Evolutionary conservation across 2,113 vertebrate genomes (phyloP).

Genomic region (Alligator mississippiensis): DNA sequence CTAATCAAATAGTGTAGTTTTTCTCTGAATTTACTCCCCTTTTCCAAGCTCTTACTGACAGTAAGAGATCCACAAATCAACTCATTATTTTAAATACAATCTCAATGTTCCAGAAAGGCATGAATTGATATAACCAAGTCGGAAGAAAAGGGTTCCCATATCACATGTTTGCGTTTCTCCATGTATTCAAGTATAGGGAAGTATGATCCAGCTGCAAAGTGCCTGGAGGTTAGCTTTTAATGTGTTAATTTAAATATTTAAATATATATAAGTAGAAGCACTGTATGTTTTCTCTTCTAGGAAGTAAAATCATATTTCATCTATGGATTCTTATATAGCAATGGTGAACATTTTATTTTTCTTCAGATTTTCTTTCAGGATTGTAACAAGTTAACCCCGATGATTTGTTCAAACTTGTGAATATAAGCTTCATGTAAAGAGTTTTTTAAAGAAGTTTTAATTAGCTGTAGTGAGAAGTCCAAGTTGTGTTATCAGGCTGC

Average conservation of each 20-base stretch:
- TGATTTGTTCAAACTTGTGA: background rate
- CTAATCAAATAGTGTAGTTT: accelerated
- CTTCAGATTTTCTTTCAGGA: background rate
- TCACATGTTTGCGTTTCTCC: background rate
- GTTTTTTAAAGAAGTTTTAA: background rate
- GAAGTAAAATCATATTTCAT: constrained; percentile 26
- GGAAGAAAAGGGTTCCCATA: background rate
- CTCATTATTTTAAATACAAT: background rate
- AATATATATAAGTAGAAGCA: background rate
- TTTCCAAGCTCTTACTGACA: background rate
- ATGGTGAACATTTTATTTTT: background rate
- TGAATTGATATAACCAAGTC: background rate
- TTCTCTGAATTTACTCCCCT: background rate
- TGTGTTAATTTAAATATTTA: background rate
- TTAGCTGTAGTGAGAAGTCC: background rate
- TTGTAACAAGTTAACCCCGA: background rate
- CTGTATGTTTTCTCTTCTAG: constrained; percentile 15
- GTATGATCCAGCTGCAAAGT: background rate
- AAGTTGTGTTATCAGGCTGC: background rate
- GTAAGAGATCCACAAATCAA: background rate
- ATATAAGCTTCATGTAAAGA: background rate
- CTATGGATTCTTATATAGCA: background rate
- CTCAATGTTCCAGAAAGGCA: background rate
- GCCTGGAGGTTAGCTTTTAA: too few relatives aligned
- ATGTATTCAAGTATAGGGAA: background rate